These are phyloP conservation scores for Hipposideros armiger DNA, from an alignment of 2,113 vertebrate genomes.

Conservation along the genomic window DNA sequence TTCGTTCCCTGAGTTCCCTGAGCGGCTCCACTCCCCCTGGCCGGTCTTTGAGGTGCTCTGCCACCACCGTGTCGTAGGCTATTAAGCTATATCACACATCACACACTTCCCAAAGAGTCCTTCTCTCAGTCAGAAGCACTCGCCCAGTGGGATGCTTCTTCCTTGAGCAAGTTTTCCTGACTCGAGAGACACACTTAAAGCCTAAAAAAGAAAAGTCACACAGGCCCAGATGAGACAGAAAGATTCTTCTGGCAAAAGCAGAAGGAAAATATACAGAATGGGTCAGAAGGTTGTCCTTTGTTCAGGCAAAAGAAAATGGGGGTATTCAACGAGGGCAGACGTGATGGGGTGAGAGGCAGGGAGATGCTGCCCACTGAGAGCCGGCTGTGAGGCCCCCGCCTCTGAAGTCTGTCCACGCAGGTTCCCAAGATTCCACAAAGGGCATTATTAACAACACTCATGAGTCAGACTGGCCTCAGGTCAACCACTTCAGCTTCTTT, in stretches of 20 bases:
- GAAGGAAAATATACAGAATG: neutral
- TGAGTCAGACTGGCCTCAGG: conserved; percentile 71
- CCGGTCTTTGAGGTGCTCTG: neutral
- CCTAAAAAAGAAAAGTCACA: neutral
- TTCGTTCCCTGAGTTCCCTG: neutral
- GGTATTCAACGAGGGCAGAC: conserved; percentile 13
- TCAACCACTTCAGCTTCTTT: conserved; percentile 28
- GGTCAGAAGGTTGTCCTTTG: conserved; percentile 60
- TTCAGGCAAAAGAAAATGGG: neutral
- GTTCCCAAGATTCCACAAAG: conserved; percentile 69
- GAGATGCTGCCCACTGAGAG: no score
- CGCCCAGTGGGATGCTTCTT: neutral
- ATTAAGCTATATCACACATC: neutral
- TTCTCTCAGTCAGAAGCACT: neutral
- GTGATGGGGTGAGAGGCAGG: neutral
- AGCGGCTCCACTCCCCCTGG: neutral
- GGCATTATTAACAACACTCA: neutral
- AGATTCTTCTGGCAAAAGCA: conserved; percentile 15
- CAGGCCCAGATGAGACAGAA: neutral
- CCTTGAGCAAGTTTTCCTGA: conserved; percentile 31
- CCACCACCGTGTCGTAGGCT: neutral
- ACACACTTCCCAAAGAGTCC: rapidly evolving
- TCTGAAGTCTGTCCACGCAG: neutral
- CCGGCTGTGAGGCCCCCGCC: neutral
- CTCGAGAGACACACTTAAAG: neutral